Evolutionary conservation across 2,797 vertebrate species (phyloP).

Genomic region (Microcaecilia unicolor): DNA sequence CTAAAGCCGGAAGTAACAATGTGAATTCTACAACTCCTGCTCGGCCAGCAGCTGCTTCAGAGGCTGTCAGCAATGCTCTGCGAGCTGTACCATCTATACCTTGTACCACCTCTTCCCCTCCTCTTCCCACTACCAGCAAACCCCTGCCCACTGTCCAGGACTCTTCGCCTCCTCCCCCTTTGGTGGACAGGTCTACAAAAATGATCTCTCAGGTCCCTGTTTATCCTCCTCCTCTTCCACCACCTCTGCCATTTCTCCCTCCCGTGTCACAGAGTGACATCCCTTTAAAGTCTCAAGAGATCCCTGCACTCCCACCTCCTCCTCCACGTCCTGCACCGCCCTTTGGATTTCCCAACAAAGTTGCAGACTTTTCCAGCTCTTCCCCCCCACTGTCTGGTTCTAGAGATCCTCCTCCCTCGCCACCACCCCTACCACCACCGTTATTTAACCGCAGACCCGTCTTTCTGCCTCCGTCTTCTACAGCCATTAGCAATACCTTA

Average conservation of each 20-base stretch:
- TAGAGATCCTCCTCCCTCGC: constrained; percentile 30
- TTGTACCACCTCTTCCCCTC: constrained; percentile 42
- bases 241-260: constrained; percentile 45
- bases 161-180: constrained; percentile 37
- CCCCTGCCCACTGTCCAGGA: constrained; percentile 31
- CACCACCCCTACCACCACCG: constrained; percentile 28
- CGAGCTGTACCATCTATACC: constrained; percentile 30
- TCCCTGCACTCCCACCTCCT: constrained; percentile 14
- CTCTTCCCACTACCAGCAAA: constrained; percentile 37
- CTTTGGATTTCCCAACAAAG: constrained; percentile 11
- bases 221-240: neutral
- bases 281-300: constrained; percentile 54
- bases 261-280: constrained; percentile 52
- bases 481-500: neutral
- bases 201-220: neutral
- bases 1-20: constrained; percentile 4
- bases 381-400: constrained; percentile 15
- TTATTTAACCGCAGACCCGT: constrained; percentile 34
- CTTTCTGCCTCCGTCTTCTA: constrained; percentile 30
- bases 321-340: constrained; percentile 32
- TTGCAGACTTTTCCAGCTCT: constrained; percentile 15
- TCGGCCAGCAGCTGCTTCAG: constrained; percentile 14
- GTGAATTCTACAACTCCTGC: constrained; percentile 23
- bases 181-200: constrained; percentile 42
- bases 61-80: constrained; percentile 12